Conservation (phyloP, 2,797 vertebrate genomes). For the Hemibagrus guttatus region DNA sequence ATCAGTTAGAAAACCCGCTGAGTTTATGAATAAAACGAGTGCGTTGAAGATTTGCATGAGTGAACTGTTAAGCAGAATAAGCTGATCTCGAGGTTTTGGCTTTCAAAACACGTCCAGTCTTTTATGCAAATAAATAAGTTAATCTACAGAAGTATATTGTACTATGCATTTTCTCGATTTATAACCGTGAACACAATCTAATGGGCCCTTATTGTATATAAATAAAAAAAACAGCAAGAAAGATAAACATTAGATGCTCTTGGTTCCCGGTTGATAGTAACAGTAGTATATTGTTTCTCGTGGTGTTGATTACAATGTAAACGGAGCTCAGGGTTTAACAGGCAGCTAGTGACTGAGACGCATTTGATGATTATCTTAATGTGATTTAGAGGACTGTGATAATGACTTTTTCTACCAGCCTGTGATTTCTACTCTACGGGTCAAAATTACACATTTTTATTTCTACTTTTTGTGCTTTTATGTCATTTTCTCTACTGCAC, state of each 20-base stretch:
- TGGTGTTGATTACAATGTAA: slow-evolving; percentile 16
- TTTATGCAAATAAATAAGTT: neutral
- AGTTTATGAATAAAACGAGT: neutral
- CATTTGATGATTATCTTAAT: neutral
- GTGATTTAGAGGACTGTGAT: neutral
- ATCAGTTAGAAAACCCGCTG: neutral
- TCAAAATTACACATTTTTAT: neutral
- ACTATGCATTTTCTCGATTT: neutral
- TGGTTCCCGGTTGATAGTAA: neutral
- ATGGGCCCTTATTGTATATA: neutral
- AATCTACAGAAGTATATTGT: neutral
- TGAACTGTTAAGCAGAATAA: neutral
- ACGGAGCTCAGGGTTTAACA: neutral
- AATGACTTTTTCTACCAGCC: neutral
- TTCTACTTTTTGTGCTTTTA: neutral
- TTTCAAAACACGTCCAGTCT: neutral
- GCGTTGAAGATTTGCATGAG: neutral
- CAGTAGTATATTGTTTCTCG: neutral
- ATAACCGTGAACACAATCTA: neutral
- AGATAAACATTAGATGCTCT: neutral
- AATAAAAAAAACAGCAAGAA: neutral
- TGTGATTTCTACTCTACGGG: neutral
- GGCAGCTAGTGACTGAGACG: neutral
- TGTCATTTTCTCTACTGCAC: neutral
- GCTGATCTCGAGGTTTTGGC: neutral